These are phyloP conservation scores for Catamblyrhynchus diadema DNA, from an alignment of 2,797 vertebrate species.

Conservation along the genomic window DNA sequence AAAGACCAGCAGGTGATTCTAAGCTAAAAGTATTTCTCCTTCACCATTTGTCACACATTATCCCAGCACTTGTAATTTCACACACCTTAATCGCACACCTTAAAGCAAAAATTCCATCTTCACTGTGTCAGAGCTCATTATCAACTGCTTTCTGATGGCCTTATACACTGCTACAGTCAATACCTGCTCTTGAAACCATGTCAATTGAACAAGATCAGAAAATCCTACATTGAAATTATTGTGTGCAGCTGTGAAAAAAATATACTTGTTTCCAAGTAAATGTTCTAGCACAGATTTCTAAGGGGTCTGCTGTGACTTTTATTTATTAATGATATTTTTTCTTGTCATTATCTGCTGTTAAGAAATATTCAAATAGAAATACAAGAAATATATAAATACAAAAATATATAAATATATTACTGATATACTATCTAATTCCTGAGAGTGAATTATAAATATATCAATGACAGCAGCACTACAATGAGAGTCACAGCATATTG, in stretches of 20 bases:
- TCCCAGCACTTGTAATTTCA: conserved; percentile 16
- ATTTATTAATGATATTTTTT: background rate
- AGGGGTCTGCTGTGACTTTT: background rate
- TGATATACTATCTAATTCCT: background rate
- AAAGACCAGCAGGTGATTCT: background rate
- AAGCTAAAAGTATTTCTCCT: background rate
- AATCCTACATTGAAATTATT: background rate
- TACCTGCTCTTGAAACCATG: background rate
- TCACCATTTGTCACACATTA: background rate
- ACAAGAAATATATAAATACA: background rate
- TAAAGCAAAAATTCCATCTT: conserved; percentile 13
- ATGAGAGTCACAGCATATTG: background rate
- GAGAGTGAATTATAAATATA: background rate
- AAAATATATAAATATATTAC: background rate
- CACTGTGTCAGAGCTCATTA: background rate
- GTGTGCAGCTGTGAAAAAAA: background rate
- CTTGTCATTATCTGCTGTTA: background rate
- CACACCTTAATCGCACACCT: background rate
- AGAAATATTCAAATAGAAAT: background rate
- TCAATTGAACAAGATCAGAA: background rate
- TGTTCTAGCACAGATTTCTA: background rate
- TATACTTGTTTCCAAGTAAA: background rate
- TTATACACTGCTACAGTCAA: background rate
- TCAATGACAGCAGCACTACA: background rate
- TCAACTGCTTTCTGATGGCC: background rate